Evolutionary conservation across 2,113 vertebrate species (phyloP).

Genomic region (Dipodomys spectabilis): DNA sequence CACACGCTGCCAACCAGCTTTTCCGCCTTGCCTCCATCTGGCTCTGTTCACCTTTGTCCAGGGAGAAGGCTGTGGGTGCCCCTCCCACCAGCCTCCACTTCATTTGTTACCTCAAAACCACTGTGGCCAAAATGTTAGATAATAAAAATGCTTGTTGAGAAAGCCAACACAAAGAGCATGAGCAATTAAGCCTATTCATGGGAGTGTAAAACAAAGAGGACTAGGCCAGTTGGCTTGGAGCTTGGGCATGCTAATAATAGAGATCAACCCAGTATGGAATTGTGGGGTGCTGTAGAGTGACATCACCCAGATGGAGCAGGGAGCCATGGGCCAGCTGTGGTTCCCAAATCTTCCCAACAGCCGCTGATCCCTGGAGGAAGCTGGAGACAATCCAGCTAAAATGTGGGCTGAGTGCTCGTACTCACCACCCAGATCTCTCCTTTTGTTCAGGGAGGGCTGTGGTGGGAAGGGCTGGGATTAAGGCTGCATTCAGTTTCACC

Average conservation of each 20-base stretch:
- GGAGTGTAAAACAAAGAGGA: conserved; percentile 59
- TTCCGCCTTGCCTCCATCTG: too few species aligned
- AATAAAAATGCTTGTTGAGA: conserved; percentile 50
- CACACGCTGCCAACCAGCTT: too few species aligned
- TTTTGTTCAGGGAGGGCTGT: background rate
- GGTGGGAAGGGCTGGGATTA: background rate
- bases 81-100: background rate
- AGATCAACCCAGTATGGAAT: background rate
- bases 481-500: conserved; percentile 53
- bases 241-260: conserved; percentile 14
- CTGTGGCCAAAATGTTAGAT: conserved; percentile 31
- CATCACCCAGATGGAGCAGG: conserved; percentile 43
- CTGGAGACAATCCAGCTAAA: conserved; percentile 62
- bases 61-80: background rate
- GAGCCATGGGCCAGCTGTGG: background rate
- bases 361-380: conserved; percentile 34
- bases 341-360: background rate
- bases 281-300: conserved; percentile 53
- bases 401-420: background rate
- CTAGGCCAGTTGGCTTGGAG: conserved; percentile 19
- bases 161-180: conserved; percentile 57
- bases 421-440: conserved; percentile 54
- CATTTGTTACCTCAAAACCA: conserved; percentile 13
- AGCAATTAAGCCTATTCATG: conserved; percentile 57
- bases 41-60: conserved; percentile 25